phyloP scores from a whole-genome alignment of 2,888 invertebrate genomes.

The Blastobasis lacticolella region DNA sequence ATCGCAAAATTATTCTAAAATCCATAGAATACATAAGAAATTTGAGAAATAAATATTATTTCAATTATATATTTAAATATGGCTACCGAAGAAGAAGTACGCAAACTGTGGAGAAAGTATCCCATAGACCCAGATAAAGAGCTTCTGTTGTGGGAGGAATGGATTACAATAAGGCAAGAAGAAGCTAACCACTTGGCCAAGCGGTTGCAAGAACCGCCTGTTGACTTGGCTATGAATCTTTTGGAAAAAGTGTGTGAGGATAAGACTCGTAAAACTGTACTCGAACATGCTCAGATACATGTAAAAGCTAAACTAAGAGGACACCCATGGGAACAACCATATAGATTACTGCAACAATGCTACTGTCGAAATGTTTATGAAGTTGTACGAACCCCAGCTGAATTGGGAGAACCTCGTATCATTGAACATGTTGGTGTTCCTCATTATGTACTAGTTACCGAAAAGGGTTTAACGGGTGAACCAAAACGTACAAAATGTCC shows the following conservation, averaged over 20 bases:
- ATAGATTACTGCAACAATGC: conserved; percentile 41
- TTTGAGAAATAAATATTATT: too few relatives aligned
- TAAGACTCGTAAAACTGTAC: conserved; percentile 44
- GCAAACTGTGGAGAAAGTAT: conserved; percentile 15
- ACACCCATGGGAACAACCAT: conserved; percentile 42
- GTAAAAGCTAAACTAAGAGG: conserved; percentile 37
- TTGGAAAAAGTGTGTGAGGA: conserved; percentile 39
- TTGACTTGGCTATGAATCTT: conserved; percentile 53
- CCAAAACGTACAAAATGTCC: conserved; percentile 26
- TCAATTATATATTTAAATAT: too few relatives aligned
- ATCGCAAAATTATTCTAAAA: too few relatives aligned
- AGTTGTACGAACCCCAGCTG: conserved; percentile 41
- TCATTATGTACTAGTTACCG: conserved; percentile 36
- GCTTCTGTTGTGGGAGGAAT: conserved; percentile 54
- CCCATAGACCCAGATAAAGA: conserved; percentile 38
- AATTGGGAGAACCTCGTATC: conserved; percentile 37
- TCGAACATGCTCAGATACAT: conserved; percentile 50
- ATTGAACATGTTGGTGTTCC: conserved; percentile 57
- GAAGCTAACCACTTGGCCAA: conserved; percentile 37
- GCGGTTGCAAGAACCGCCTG: conserved; percentile 32
- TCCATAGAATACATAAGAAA: too few relatives aligned
- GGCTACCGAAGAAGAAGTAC: conserved; percentile 4
- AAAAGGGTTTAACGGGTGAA: conserved; percentile 42
- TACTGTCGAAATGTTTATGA: conserved; percentile 48
- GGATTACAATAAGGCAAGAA: conserved; percentile 50